Conservation (phyloP, 2,888 invertebrate genomes). For the Homarus gammarus region DNA sequence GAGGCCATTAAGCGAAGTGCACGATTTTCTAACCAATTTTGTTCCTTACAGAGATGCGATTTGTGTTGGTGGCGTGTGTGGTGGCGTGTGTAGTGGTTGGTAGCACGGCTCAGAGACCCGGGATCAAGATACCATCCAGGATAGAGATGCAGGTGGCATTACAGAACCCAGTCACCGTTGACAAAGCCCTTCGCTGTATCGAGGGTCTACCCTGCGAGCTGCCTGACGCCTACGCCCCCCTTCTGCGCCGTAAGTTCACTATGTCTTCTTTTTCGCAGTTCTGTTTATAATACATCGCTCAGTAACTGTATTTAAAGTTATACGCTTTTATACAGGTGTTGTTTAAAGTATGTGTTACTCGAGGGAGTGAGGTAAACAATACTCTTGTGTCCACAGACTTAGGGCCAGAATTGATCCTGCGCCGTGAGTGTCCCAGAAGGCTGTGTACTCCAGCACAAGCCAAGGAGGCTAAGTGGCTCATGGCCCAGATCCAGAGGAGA, state of each 20-base stretch:
- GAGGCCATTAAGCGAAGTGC: too few species aligned
- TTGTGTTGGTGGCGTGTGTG: neutral
- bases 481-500: conserved; percentile 41
- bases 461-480: conserved; percentile 39
- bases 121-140: conserved; percentile 16
- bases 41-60: neutral
- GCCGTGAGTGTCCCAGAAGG: conserved; percentile 29
- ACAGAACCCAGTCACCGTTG: conserved; percentile 36
- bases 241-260: conserved; percentile 35
- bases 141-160: conserved; percentile 44
- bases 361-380: neutral
- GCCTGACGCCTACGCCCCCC: conserved; percentile 22
- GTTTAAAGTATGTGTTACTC: neutral
- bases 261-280: neutral
- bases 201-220: conserved; percentile 39
- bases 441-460: conserved; percentile 49
- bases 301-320: neutral
- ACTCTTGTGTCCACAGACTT: conserved; percentile 5
- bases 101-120: neutral
- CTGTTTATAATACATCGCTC: neutral
- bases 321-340: neutral
- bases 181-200: conserved; percentile 52
- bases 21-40: too few species aligned
- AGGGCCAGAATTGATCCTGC: conserved; percentile 43
- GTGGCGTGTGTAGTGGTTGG: neutral